Evolutionary conservation across 2,797 vertebrate species (phyloP).

Genomic region (Mormyrops boulengeri): DNA sequence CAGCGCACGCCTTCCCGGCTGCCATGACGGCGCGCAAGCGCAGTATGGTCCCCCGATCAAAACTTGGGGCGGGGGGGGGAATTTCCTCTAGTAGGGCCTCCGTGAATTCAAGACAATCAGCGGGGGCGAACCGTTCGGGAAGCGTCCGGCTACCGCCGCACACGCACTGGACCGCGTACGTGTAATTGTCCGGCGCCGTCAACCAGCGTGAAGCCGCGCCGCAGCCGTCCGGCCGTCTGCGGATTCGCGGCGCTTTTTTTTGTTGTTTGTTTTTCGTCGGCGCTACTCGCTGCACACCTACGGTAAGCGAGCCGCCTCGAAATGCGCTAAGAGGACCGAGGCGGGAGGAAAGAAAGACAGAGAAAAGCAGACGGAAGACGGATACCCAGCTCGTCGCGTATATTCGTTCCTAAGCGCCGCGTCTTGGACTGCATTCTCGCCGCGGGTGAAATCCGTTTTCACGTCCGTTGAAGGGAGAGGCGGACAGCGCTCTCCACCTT

Average conservation of each 20-base stretch:
- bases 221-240: not conserved
- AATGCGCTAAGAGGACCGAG: not conserved
- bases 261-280: conserved; percentile 12
- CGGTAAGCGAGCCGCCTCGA: not conserved
- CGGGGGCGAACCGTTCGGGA: not conserved
- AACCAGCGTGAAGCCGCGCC: not conserved
- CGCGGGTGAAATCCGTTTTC: not conserved
- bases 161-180: not conserved
- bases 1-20: not conserved
- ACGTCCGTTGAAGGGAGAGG: not conserved
- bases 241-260: conserved; percentile 10
- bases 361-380: not conserved
- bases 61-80: not conserved
- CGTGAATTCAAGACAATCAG: conserved; percentile 4
- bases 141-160: not conserved
- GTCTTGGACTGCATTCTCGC: not conserved
- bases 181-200: not conserved
- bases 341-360: not conserved
- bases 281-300: not conserved
- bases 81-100: conserved; percentile 21
- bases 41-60: not conserved
- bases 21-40: conserved; percentile 11
- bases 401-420: not conserved
- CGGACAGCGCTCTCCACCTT: not conserved
- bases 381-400: not conserved